Percentiles rank a stretch among this genome's conserved stretches.
These are phyloP conservation scores for Archilochus colubris DNA, from an alignment of 2,113 vertebrate species.

Conservation along the genomic window DNA sequence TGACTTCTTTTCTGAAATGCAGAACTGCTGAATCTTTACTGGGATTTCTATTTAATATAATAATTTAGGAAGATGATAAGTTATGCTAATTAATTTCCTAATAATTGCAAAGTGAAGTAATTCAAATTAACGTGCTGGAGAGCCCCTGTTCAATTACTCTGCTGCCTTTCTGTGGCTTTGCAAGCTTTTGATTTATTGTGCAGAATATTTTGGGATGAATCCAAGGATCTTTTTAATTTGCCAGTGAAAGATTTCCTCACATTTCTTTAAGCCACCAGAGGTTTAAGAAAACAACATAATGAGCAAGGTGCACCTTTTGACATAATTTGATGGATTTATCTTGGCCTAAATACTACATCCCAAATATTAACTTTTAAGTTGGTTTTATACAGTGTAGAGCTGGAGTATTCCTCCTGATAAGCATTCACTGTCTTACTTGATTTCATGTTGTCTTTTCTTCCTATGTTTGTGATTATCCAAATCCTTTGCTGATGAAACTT, in stretches of 20 bases:
- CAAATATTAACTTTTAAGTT: background rate
- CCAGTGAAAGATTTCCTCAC: background rate
- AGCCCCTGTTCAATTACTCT: background rate
- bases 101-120: background rate
- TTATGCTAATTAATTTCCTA: background rate
- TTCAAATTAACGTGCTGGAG: background rate
- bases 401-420: background rate
- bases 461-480: background rate
- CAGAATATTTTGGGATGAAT: background rate
- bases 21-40: background rate
- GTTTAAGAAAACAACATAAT: background rate
- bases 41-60: background rate
- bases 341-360: background rate
- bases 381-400: background rate
- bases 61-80: background rate
- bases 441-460: background rate
- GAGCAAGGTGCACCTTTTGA: background rate
- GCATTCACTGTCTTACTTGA: background rate
- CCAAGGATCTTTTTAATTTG: background rate
- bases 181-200: background rate
- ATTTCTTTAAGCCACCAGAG: background rate
- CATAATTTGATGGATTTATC: background rate
- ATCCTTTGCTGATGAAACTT: background rate
- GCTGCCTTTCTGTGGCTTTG: slow-evolving; percentile 8
- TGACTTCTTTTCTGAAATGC: background rate